These are phyloP conservation scores for Cheilosia urbana DNA, from an alignment of 2,888 invertebrate species.

Conservation along the genomic window DNA sequence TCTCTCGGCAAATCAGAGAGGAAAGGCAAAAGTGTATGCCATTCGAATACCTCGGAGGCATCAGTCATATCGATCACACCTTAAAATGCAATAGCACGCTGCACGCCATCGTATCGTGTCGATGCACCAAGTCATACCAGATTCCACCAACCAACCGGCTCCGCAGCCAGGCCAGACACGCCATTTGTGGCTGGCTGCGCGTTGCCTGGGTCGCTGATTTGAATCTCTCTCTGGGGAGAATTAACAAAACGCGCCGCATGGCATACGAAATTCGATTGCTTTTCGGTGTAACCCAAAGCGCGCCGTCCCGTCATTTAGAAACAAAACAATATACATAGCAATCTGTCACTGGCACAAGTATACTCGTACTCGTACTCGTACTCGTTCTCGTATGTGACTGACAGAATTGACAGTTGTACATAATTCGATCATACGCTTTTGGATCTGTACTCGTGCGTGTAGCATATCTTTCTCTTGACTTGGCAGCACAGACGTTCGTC, in stretches of 20 bases:
- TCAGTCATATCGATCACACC: conserved; percentile 69
- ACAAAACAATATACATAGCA: neutral
- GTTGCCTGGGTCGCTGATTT: conserved; percentile 35
- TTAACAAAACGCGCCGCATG: conserved; percentile 59
- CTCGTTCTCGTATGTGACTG: too few relatives aligned
- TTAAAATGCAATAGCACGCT: conserved; percentile 56
- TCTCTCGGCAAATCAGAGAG: neutral
- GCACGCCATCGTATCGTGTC: conserved; percentile 37
- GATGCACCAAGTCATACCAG: conserved; percentile 31
- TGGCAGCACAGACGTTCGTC: neutral
- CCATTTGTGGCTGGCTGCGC: conserved; percentile 26
- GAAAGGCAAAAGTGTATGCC: conserved; percentile 9
- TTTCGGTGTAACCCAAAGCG: conserved; percentile 13
- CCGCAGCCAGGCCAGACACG: conserved; percentile 20
- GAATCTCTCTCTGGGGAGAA: conserved; percentile 48
- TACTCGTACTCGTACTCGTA: too few relatives aligned
- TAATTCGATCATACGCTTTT: conserved; percentile 53
- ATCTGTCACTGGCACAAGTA: conserved; percentile 33
- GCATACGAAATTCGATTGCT: conserved; percentile 28
- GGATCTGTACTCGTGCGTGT: conserved; percentile 17
- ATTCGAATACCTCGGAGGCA: conserved; percentile 55
- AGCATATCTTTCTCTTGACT: neutral
- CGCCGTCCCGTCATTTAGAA: neutral
- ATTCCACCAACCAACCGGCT: conserved; percentile 29
- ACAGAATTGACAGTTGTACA: conserved; percentile 66